Percentiles rank a stretch among this genome's conserved stretches.
These are phyloP conservation scores for Trisateles emortualis DNA, from an alignment of 2,888 invertebrate genomes.

Conservation along the genomic window DNA sequence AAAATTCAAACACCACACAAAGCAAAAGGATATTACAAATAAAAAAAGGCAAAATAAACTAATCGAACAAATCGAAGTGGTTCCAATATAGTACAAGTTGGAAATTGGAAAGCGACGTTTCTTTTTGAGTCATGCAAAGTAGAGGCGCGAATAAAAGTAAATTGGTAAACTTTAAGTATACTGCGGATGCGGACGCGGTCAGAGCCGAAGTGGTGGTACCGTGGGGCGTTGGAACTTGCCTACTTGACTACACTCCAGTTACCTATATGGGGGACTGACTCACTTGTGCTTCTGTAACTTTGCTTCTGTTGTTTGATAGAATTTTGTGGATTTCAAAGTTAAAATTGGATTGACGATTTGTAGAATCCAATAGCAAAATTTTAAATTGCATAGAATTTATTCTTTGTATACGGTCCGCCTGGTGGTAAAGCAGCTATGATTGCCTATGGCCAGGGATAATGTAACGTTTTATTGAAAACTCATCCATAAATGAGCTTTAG, in stretches of 20 bases:
- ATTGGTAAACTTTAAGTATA: constrained; percentile 75
- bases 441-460: too few species aligned
- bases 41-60: constrained; percentile 47
- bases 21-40: constrained; percentile 25
- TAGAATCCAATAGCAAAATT: too few species aligned
- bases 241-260: constrained; percentile 6
- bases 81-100: constrained; percentile 70
- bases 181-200: constrained; percentile 54
- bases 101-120: constrained; percentile 75
- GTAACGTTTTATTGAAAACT: too few species aligned
- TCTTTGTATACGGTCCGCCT: too few species aligned
- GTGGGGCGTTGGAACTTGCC: constrained; percentile 30
- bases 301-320: background rate
- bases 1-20: constrained; percentile 2
- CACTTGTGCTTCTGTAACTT: constrained; percentile 2
- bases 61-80: constrained; percentile 60
- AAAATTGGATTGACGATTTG: too few species aligned
- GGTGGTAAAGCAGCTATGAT: too few species aligned
- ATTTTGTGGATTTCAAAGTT: background rate
- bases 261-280: constrained; percentile 12
- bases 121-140: constrained; percentile 72
- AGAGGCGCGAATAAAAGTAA: constrained; percentile 72
- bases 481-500: too few species aligned
- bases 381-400: too few species aligned
- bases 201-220: too few species aligned